phyloP scores from a whole-genome alignment of 2,113 vertebrate species.

The Camelus bactrianus region DNA sequence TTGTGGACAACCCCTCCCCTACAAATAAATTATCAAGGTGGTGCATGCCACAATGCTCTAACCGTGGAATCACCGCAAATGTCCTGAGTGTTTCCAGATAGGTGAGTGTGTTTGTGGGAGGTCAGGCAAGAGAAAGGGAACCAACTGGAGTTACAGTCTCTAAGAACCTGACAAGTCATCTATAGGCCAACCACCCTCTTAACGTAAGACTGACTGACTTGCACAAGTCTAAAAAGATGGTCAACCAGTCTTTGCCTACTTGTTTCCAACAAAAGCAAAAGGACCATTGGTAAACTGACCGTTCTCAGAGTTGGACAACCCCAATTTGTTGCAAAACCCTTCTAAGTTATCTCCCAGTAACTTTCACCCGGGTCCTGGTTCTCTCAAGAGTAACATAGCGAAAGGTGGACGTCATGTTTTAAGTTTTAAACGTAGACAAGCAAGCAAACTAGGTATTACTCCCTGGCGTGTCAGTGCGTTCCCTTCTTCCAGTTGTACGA shows the following conservation, averaged over 20 bases:
- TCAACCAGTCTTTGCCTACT: background rate
- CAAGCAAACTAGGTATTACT: slow-evolving; percentile 12
- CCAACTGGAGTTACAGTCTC: background rate
- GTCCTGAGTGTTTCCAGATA: background rate
- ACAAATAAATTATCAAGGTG: background rate
- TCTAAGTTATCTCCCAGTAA: slow-evolving; percentile 3
- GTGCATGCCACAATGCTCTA: background rate
- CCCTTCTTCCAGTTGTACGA: background rate
- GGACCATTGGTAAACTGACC: background rate
- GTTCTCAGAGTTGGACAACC: background rate
- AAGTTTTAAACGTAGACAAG: background rate
- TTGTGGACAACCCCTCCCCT: background rate
- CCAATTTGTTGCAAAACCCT: background rate
- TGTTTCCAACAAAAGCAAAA: slow-evolving; percentile 4
- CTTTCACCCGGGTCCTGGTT: slow-evolving; percentile 31
- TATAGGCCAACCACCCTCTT: background rate
- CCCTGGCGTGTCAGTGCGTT: background rate
- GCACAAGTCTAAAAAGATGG: background rate
- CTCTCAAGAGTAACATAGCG: background rate
- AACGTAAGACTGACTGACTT: background rate
- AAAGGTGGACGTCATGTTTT: background rate
- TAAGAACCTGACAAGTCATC: background rate
- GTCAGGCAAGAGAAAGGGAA: slow-evolving; percentile 7
- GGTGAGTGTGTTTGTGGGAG: background rate
- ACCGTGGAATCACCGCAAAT: background rate